Base-by-base conservation (phyloP, 2,888 invertebrate species). In the Lasioglossum oenotherae region DNA sequence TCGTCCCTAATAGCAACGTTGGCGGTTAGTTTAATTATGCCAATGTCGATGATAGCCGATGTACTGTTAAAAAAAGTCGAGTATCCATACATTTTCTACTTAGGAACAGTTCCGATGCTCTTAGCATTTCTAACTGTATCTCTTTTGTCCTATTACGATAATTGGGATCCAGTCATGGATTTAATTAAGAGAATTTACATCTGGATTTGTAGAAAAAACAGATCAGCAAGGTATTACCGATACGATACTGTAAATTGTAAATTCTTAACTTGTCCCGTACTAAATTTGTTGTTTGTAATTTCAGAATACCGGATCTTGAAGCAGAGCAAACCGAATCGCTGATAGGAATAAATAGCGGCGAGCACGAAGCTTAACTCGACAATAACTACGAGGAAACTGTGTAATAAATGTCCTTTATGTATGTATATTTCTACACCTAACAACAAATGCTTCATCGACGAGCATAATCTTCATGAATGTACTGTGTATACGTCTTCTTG, bases 1-100 rank as follows among this genome's bases (percentile, higher is more conserved):
- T 99, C 99, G 23, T 97, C 98, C 0, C 96, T 98, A 74, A 97
- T 98, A 91, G 99, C 98, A 44, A 98, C 98, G 2, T 95, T 98
- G 92, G 97, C 98, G 82, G 96, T 99, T 88, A 98, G 98, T 90
- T 96, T 99, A 91, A 98, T 98, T 87, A 97, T 98, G 95, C 99
- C 99, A 80, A 96, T 99, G 95, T 97, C 98, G 57, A 98, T 98
- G 97, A 95, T 98, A 90, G 98, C 98, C 90, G 99, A 99, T 95
- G 96, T 97, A 67, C 93, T 98, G 77, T 95, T 98, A 69, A 97
- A 97, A 94, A 96, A 96, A 90, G 97, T 97, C 90, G 96, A 97
- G 27, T 97, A 97, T 92, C 96, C 97, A 19, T 96, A 96, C 74
- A 95, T 97, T 92, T 98, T 98, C 95, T 98, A 98, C 94, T 95